A percentile compares a stretch with the other conserved stretches of the same genome.
Evolutionary conservation across 2,797 vertebrate species (phyloP).

Genomic region (Siniperca undulata): DNA sequence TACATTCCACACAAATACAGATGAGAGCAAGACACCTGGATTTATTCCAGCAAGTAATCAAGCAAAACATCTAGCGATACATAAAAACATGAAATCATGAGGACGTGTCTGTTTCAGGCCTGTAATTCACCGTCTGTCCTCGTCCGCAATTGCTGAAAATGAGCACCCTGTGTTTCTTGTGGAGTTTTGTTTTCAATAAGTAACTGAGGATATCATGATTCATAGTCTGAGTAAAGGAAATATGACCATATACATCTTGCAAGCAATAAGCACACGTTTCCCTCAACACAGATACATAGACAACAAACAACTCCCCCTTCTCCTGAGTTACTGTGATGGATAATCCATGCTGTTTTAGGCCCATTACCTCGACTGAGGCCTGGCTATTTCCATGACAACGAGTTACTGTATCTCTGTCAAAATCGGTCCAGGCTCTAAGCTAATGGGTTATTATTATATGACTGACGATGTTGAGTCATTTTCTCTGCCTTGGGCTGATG

Average conservation of each 20-base stretch:
- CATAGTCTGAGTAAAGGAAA: conserved; percentile 20
- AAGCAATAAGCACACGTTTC: conserved; percentile 11
- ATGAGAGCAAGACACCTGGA: conserved; percentile 56
- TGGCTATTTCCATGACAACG: conserved; percentile 78
- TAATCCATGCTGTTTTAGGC: conserved; percentile 60
- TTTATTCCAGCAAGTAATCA: conserved; percentile 53
- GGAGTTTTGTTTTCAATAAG: conserved; percentile 17
- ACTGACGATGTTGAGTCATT: conserved; percentile 64
- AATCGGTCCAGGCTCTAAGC: conserved; percentile 61
- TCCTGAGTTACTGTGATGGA: conserved; percentile 48
- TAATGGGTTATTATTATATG: conserved; percentile 75
- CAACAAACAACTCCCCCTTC: conserved; percentile 29
- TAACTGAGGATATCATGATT: conserved; percentile 13
- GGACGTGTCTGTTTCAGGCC: conserved; percentile 35
- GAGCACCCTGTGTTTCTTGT: background rate
- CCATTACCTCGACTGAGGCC: conserved; percentile 61
- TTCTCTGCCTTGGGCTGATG: conserved; percentile 64
- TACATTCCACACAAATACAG: conserved; percentile 57
- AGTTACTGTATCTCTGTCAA: conserved; percentile 70
- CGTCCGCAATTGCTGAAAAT: background rate
- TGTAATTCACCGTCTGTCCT: conserved; percentile 58
- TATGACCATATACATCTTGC: background rate
- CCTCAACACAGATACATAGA: conserved; percentile 30
- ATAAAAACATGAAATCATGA: conserved; percentile 68
- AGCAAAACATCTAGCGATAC: conserved; percentile 52